Evolutionary conservation across 2,797 vertebrate genomes (phyloP).

Genomic region (Mus caroli): DNA sequence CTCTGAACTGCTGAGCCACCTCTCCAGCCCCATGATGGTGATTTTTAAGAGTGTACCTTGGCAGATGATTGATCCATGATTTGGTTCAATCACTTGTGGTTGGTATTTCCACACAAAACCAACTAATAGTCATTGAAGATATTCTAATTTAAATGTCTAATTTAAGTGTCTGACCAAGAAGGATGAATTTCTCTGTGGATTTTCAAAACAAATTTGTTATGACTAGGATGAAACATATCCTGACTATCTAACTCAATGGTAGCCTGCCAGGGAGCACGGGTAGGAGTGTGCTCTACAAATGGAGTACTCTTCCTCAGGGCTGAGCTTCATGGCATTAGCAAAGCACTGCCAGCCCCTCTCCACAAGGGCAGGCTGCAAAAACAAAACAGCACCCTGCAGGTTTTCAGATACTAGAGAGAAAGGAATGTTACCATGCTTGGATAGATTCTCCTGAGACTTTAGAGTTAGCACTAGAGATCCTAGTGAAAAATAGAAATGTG

Average conservation of each 20-base stretch:
- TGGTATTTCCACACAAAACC: conserved; percentile 75
- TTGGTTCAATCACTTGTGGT: conserved; percentile 67
- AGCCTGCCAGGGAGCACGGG: conserved; percentile 63
- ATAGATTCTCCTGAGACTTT: not conserved
- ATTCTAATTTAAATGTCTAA: conserved; percentile 64
- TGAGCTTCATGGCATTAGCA: conserved; percentile 51
- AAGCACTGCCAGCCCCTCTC: not conserved
- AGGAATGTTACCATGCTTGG: not conserved
- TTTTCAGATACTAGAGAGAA: conserved; percentile 11
- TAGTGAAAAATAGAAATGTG: conserved; percentile 22
- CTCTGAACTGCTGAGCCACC: not conserved
- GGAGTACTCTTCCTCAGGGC: conserved; percentile 35
- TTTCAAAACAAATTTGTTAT: conserved; percentile 79
- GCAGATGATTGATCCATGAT: conserved; percentile 77
- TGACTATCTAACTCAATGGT: conserved; percentile 74
- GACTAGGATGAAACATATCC: conserved; percentile 61
- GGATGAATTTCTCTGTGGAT: conserved; percentile 70
- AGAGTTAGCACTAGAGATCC: not conserved
- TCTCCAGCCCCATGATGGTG: not conserved
- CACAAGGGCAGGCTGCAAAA: not conserved
- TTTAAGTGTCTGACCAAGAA: conserved; percentile 56
- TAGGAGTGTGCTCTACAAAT: conserved; percentile 68
- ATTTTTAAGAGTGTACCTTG: conserved; percentile 69
- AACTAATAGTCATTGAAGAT: conserved; percentile 77
- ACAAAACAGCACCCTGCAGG: not conserved